Evolutionary conservation across 2,888 invertebrate genomes (phyloP).

Genomic region (Drosophila bunnanda): DNA sequence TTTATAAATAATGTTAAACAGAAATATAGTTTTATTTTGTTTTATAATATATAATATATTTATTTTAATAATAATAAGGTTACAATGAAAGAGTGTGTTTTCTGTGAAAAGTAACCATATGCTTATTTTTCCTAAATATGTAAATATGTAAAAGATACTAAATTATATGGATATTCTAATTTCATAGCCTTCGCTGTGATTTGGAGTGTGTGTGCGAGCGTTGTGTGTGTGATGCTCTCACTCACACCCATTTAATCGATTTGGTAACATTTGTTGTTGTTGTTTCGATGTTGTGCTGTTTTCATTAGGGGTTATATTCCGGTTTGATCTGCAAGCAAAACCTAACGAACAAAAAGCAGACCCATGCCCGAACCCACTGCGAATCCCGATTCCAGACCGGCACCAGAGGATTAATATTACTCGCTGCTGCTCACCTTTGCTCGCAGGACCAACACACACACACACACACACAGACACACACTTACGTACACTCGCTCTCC

Average conservation of each 20-base stretch:
- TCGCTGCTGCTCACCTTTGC: constrained; percentile 49
- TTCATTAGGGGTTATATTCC: constrained; percentile 81
- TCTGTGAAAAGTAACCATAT: neutral
- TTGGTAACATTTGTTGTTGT: constrained; percentile 73
- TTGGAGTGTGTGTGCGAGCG: constrained; percentile 21
- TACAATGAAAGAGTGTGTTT: too few relatives aligned
- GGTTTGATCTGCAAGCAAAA: constrained; percentile 66
- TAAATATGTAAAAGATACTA: neutral
- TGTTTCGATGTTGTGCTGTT: constrained; percentile 53
- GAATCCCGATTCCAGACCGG: constrained; percentile 33
- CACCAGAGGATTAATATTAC: constrained; percentile 24
- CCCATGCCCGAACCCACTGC: constrained; percentile 9
- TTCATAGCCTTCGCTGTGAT: neutral
- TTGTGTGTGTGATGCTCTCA: constrained; percentile 8
- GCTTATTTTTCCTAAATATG: neutral
- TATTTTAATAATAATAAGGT: too few relatives aligned
- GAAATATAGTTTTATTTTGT: too few relatives aligned
- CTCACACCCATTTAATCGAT: constrained; percentile 75
- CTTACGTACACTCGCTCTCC: constrained; percentile 19
- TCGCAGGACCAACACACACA: constrained; percentile 25
- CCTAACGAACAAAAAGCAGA: constrained; percentile 52
- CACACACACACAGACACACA: constrained; percentile 2
- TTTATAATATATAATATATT: too few relatives aligned
- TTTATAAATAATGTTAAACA: too few relatives aligned
- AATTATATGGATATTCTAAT: neutral